phyloP scores from a whole-genome alignment of 2,113 vertebrate genomes.

The Pygoscelis antarcticus region DNA sequence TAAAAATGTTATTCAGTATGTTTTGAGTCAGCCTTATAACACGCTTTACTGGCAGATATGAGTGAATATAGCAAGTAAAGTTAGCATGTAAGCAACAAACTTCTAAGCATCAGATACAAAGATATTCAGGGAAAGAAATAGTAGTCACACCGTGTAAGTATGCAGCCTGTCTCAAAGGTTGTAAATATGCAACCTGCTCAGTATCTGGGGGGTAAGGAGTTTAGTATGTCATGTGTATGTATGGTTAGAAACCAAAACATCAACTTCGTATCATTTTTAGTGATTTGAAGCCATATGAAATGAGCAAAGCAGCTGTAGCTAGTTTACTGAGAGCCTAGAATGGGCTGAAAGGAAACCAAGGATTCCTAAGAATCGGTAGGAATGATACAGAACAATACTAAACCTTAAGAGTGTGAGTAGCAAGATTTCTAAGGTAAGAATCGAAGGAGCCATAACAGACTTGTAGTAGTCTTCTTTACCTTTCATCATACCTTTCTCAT shows the following conservation, averaged over 20 bases:
- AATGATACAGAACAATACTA: not conserved
- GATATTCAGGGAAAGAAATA: not conserved
- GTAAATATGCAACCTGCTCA: not conserved
- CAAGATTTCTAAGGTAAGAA: not conserved
- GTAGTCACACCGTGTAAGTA: not conserved
- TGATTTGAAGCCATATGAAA: not conserved
- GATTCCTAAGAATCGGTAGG: not conserved
- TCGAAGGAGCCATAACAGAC: fast-evolving
- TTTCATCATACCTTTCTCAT: not conserved
- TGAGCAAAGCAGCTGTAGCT: not conserved
- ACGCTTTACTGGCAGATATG: not conserved
- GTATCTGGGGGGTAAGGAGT: not conserved
- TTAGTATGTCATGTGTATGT: not conserved
- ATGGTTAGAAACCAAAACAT: not conserved
- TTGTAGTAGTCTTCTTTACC: not conserved
- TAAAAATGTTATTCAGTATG: not conserved
- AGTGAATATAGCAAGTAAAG: not conserved
- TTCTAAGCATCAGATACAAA: not conserved
- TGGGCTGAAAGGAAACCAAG: not conserved
- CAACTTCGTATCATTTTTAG: not conserved
- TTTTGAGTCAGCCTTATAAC: not conserved
- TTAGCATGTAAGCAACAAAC: not conserved
- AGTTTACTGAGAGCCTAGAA: not conserved
- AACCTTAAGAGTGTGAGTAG: not conserved
- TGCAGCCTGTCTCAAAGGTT: not conserved